These are phyloP conservation scores for Argynnis bischoffii DNA, from an alignment of 2,888 invertebrate species.

Conservation along the genomic window DNA sequence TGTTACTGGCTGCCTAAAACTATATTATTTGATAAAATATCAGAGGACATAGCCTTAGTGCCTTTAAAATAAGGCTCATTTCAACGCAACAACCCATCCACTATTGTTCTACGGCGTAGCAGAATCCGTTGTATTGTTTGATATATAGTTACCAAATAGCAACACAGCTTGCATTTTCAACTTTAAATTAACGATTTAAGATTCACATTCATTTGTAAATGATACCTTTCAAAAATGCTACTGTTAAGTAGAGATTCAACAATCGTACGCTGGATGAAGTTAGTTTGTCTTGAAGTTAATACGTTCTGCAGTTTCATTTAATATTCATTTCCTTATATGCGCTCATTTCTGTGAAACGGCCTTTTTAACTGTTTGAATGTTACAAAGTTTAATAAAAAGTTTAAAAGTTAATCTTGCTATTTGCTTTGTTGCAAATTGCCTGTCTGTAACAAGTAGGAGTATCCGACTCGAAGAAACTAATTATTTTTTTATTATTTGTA, in stretches of 20 bases:
- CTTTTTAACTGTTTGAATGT: slow-evolving; percentile 25
- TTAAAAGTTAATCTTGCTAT: slow-evolving; percentile 6
- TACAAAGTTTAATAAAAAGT: slow-evolving; percentile 24
- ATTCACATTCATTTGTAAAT: not conserved
- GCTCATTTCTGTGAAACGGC: slow-evolving; percentile 16
- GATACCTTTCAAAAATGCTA: slow-evolving; percentile 1
- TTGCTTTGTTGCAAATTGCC: slow-evolving; percentile 16
- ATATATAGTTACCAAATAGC: not conserved
- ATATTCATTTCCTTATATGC: slow-evolving; percentile 25
- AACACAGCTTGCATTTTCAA: not conserved
- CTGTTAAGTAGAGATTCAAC: slow-evolving; percentile 18
- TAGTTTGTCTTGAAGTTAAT: slow-evolving; percentile 28
- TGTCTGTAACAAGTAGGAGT: not conserved
- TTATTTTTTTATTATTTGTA: not conserved
- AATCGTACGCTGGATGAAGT: slow-evolving; percentile 23
- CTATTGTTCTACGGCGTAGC: slow-evolving; percentile 9
- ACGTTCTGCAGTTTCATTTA: slow-evolving; percentile 25
- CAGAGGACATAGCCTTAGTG: not conserved
- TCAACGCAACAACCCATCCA: not conserved
- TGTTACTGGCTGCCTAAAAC: too few relatives aligned
- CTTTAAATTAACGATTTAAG: not conserved
- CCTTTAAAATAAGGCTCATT: not conserved
- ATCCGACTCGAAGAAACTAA: not conserved
- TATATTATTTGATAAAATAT: too few relatives aligned
- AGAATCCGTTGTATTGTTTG: not conserved